Percentiles rank a stretch among this genome's conserved stretches.
Evolutionary conservation across 2,888 invertebrate genomes (phyloP).

Genomic region (Timema cristinae): DNA sequence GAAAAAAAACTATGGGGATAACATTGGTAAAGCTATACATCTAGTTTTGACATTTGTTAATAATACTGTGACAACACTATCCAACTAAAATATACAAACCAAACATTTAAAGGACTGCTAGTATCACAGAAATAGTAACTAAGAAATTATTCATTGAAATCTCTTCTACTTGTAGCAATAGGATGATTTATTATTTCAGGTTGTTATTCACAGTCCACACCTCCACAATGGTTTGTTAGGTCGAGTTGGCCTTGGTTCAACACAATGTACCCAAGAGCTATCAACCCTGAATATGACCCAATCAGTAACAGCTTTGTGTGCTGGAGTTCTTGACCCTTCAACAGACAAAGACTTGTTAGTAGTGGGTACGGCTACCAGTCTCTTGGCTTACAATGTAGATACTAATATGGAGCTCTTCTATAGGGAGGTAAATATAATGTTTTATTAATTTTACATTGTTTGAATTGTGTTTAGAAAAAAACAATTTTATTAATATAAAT

Average conservation of each 20-base stretch:
- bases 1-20: too few species aligned
- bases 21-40: too few species aligned
- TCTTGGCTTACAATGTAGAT: constrained; percentile 84
- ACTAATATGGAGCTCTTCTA: constrained; percentile 90
- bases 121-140: too few species aligned
- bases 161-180: too few species aligned
- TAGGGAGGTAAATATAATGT: constrained; percentile 59
- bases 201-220: constrained; percentile 82
- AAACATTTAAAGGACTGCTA: too few species aligned
- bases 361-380: constrained; percentile 71
- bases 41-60: too few species aligned
- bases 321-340: constrained; percentile 65
- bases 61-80: too few species aligned
- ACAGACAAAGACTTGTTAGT: constrained; percentile 71
- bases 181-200: constrained; percentile 47
- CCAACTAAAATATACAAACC: too few species aligned
- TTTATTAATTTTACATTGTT: too few species aligned
- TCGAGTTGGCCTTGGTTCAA: constrained; percentile 59
- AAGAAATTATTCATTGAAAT: too few species aligned
- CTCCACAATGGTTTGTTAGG: constrained; percentile 52
- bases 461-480: too few species aligned
- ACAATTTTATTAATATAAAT: too few species aligned
- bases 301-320: constrained; percentile 68
- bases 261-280: constrained; percentile 60
- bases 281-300: constrained; percentile 76